phyloP scores from a whole-genome alignment of 2,113 vertebrate species.

The Pterophyllum scalare region DNA sequence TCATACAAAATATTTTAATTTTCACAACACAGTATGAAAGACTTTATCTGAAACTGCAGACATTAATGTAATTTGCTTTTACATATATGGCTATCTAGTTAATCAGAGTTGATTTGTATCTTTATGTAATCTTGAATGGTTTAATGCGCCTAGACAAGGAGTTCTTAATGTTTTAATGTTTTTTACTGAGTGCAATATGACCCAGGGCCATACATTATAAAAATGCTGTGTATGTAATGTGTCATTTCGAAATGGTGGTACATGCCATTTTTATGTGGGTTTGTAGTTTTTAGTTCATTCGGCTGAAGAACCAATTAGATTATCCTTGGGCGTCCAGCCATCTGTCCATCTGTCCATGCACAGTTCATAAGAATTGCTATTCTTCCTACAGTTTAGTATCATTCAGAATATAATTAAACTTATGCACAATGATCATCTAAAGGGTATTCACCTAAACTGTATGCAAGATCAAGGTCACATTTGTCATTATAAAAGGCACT shows the following conservation, averaged over 20 bases:
- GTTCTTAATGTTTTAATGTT: background rate
- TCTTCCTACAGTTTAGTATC: no score
- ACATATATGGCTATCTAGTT: background rate
- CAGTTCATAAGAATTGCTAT: no score
- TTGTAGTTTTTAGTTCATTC: no score
- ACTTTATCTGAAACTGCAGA: background rate
- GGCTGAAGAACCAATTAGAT: no score
- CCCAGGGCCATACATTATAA: background rate
- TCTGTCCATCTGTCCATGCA: no score
- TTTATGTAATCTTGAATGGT: no score
- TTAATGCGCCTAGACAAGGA: background rate
- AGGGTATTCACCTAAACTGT: no score
- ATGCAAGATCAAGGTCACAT: no score
- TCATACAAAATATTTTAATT: background rate
- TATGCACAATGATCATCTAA: no score
- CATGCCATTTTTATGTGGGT: background rate
- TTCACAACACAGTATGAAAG: accelerated
- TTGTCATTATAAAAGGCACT: no score
- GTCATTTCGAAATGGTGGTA: background rate
- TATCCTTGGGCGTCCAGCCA: no score
- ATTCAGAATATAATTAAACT: no score
- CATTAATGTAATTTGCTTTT: background rate
- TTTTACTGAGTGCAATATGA: accelerated
- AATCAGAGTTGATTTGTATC: background rate
- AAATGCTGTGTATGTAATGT: background rate